Conservation (phyloP, 2,888 invertebrate genomes). For the Sialis fuliginosa region DNA sequence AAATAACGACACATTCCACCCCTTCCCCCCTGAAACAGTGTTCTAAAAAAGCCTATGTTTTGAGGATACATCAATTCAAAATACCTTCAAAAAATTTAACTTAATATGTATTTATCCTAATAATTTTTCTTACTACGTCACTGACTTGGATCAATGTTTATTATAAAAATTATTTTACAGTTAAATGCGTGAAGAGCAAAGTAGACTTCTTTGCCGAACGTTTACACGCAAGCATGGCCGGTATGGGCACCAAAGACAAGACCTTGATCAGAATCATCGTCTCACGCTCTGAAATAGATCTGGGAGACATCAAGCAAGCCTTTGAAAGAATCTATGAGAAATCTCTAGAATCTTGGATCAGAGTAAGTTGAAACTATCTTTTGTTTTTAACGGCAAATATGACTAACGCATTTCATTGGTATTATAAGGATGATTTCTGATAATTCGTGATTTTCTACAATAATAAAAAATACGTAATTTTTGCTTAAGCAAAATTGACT, state of each 20-base stretch:
- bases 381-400: background rate
- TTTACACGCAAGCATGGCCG: slow-evolving; percentile 79
- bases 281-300: slow-evolving; percentile 78
- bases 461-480: background rate
- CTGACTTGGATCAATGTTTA: background rate
- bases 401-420: background rate
- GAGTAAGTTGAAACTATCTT: slow-evolving; percentile 40
- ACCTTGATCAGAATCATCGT: slow-evolving; percentile 83
- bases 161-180: slow-evolving; percentile 25
- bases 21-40: too few species aligned
- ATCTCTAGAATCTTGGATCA: slow-evolving; percentile 67
- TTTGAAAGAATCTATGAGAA: slow-evolving; percentile 70
- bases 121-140: too few species aligned
- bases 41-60: too few species aligned
- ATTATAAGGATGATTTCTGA: slow-evolving; percentile 11
- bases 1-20: too few species aligned
- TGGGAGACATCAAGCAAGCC: slow-evolving; percentile 82
- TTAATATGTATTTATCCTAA: too few species aligned
- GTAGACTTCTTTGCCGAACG: slow-evolving; percentile 85
- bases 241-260: slow-evolving; percentile 78
- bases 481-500: background rate
- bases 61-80: too few species aligned
- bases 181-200: slow-evolving; percentile 77
- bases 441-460: too few species aligned
- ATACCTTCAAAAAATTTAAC: too few species aligned